Base-by-base conservation (phyloP, 2,797 vertebrate genomes). In the Halcyon leucocephala region DNA sequence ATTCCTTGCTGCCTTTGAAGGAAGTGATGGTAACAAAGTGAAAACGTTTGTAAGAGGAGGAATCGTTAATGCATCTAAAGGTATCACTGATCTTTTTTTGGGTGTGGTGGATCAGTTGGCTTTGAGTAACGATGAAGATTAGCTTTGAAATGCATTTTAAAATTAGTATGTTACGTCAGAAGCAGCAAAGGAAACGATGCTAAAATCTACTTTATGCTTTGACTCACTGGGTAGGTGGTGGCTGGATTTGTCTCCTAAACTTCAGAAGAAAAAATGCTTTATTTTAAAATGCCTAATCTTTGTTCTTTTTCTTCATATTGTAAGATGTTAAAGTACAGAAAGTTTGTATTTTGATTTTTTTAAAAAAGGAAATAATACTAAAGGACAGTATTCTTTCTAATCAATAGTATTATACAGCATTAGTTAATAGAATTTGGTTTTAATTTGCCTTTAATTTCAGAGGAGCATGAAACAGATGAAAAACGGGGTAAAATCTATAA, bases 21-120 rank as follows among this genome's bases (percentile, higher is more conserved):
- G 99, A 96, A 98, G 99, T 55, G 99, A 99, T 95, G 99, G 98
- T 72, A 98, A 99, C 90, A 99, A 99, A 98, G 99, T 99, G 74
- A 99, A 99, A 98, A 99, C 99, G 2, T 99, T 99, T 98, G 99
- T 99, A 60, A 99, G 99, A 84, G 99, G 99, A 89, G 99, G 99
- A 91, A 98, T 99, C 95, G 99, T 99, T 96, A 99, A 99, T 97
- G 99, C 99, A 88, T 98, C 99, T 67, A 99, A 99, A 99, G 99
- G 99, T 99, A 98, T 87, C 95, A 61, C 21, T 95, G 8, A 85
- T 70, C 48, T 66, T 71, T 88, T 85, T 90, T 49, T 14, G 26
- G 39, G 6, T 9, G 21, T 33, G 37, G 66, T 65, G 64, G 42
- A 54, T 94, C 65, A 51, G 55, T 93, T 78, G 41, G 16, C 35